A percentile compares a stretch with the other conserved stretches of the same genome.
Conservation (phyloP, 2,113 vertebrate species). For the Notarius lentiginosus region DNA sequence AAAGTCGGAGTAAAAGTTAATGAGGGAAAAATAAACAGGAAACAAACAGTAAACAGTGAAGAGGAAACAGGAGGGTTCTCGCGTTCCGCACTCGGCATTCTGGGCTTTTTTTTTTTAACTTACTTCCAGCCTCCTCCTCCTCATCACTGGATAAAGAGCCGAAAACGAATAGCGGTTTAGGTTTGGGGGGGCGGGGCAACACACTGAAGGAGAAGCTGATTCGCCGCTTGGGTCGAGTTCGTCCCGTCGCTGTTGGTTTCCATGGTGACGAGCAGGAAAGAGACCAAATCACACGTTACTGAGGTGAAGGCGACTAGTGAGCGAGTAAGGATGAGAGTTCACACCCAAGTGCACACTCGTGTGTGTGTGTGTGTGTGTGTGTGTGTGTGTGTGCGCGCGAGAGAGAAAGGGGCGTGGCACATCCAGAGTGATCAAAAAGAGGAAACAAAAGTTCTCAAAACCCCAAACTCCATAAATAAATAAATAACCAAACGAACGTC, state of each 20-base stretch:
- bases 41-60: neutral
- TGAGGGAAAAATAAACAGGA: neutral
- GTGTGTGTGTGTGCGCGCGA: neutral
- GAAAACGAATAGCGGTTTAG: constrained; percentile 86
- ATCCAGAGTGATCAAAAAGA: neutral
- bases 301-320: neutral
- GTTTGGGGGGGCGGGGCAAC: constrained; percentile 83
- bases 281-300: neutral
- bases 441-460: neutral
- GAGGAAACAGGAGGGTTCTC: neutral
- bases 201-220: constrained; percentile 87
- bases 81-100: constrained; percentile 2
- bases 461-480: neutral
- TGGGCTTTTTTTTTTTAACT: constrained; percentile 61
- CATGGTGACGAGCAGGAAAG: constrained; percentile 9
- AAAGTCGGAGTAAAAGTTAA: neutral
- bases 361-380: neutral
- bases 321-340: neutral
- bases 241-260: constrained; percentile 70
- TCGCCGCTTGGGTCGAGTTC: constrained; percentile 71
- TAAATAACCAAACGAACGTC: neutral
- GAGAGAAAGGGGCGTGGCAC: neutral
- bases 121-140: constrained; percentile 82
- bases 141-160: constrained; percentile 86
- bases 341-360: constrained; percentile 20